Evolutionary conservation across 2,888 invertebrate species (phyloP), one percentile per base, ranked within the genome.

Genomic region (Caenorhabditis wallacei): DNA sequence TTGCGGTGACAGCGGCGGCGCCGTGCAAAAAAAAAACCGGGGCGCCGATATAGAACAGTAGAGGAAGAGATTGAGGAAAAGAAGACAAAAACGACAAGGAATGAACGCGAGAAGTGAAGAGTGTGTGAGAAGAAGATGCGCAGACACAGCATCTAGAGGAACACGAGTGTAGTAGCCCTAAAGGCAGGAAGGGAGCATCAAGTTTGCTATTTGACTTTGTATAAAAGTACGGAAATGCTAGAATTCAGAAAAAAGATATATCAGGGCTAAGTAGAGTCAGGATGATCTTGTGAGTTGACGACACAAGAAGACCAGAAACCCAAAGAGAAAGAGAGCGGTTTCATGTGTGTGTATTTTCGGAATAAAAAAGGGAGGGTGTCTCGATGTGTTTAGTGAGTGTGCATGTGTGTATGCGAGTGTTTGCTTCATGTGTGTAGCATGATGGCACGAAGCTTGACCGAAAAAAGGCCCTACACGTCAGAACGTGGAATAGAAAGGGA

Each of bases 341-440:
- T 74, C 74, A 74, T 64, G 64, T 64, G 64, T 53, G 70, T 71
- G 72, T 72, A 72, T 72, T 72, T 72, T 72, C 54, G 72, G 72
- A 72, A 72, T 72, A 72, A 72, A 72, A 72, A 72, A 72, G 40
- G 63, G 57, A 70, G 70, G 63, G 72, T 72, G 72, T 72, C 72
- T 72, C 72, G 63, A 74, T 74, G 63, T 53, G 72, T 53, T 61
- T 63, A 72, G 71, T 59, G 59, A 51, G 59, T 51, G 71, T 51
- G 59, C 66, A 66, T 69, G 69, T 57, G 69, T 24, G 56, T 57
- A 69, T 69, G 69, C 69, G 53, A 66, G 66, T 66, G 66, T 66
- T 66, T 53, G 53, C 24, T 61, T 37, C 46, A 26, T 72, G 63
- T 72, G 72, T 63, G 72, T 72, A 71, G 71, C 71, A 20, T 71